Evolutionary conservation across 2,888 invertebrate species (phyloP), one percentile per base, ranked within the genome.

Genomic region (Synanthedon andrenaeformis): DNA sequence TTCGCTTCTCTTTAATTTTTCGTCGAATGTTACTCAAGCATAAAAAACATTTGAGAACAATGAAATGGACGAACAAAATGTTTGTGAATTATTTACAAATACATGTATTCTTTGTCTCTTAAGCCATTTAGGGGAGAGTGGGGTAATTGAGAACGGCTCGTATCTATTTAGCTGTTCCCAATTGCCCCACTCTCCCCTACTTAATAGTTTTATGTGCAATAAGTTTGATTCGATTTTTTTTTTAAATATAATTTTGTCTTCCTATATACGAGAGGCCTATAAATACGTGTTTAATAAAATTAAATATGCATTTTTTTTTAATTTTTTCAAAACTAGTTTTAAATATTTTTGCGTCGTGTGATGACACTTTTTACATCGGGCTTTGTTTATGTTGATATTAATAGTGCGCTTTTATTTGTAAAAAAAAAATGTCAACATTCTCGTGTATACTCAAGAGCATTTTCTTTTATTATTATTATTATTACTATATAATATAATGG

Each of bases 21-120:
- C 56, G 60, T 59, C 63, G 58, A 60, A 45, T n/a, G 13, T 68
- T 63, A 62, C 67, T 71, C 67, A 68, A 70, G 74, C 74, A 75
- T 78, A 74, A 70, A 66, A 57, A 54, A 56, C 65, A 51, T 51
- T 49, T 49, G 49, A 53, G n/a, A 49, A 14, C 49, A 19, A 49
- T 12, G 14, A 49, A 35, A 23, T 23, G 23, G 23, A 13, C 14
- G 49, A 19, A 19, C 19, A 49, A 49, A 42, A 42, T 13, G 42
- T 42, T 42, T 23, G 4, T 45, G 45, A 13, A 13, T 45, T 45
- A 5, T 11, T 45, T 42, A 42, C 19, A 53, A 52, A 51, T 45
- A 45, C 14, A 45, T 45, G 13, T 45, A 13, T 45, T 45, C 11
- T 45, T 45, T 13, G 12, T 42, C 42, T n/a, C 11, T 49, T 4